Evolutionary conservation across 2,797 vertebrate genomes (phyloP).

Genomic region (Tamandua tetradactyla): DNA sequence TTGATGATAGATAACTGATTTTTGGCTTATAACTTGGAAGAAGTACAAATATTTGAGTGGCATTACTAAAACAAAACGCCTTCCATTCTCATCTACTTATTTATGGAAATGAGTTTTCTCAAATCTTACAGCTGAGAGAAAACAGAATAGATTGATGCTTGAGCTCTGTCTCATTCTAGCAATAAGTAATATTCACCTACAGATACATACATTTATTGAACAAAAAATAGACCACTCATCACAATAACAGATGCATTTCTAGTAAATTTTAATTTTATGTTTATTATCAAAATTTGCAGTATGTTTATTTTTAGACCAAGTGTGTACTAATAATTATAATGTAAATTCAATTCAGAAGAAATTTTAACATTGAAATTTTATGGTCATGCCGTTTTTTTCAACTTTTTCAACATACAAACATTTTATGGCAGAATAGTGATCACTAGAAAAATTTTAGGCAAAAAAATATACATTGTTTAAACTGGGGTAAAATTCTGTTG

Average conservation of each 20-base stretch:
- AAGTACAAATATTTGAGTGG: constrained; percentile 65
- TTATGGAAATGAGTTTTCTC: constrained; percentile 64
- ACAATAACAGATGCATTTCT: constrained; percentile 14
- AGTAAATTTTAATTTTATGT: constrained; percentile 46
- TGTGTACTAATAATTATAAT: not conserved
- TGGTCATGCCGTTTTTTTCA: not conserved
- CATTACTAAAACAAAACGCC: constrained; percentile 64
- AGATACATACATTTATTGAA: constrained; percentile 28
- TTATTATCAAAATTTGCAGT: constrained; percentile 40
- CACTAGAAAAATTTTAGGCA: not conserved
- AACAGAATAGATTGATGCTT: constrained; percentile 50
- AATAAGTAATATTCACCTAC: constrained; percentile 37
- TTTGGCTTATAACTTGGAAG: constrained; percentile 73
- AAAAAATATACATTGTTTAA: not conserved
- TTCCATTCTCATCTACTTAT: constrained; percentile 59
- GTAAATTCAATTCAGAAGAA: constrained; percentile 45
- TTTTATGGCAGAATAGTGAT: not conserved
- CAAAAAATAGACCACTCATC: constrained; percentile 30
- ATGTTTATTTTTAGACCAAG: constrained; percentile 43
- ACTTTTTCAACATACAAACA: constrained; percentile 5
- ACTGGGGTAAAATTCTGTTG: not conserved
- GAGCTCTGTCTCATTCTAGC: constrained; percentile 37
- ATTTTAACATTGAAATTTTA: constrained; percentile 12
- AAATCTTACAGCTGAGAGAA: constrained; percentile 42
- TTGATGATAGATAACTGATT: constrained; percentile 74